A percentile compares a stretch with the other conserved stretches of the same genome.
Conservation (phyloP, 1,140 invertebrate genomes). For the Drosophila murphyi region DNA sequence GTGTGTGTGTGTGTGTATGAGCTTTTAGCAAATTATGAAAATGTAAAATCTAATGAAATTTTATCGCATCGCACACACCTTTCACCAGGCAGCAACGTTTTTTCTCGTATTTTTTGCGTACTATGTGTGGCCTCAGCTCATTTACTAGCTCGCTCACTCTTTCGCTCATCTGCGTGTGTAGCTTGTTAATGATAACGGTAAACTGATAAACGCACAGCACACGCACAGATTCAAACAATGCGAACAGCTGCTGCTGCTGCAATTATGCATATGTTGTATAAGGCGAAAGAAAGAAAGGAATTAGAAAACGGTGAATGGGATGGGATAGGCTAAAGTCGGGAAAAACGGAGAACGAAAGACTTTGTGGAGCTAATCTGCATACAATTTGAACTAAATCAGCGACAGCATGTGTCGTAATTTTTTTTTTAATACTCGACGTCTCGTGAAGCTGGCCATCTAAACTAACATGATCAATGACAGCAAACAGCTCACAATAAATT, state of each 20-base stretch:
- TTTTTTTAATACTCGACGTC: slow-evolving; percentile 35
- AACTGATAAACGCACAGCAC: slow-evolving; percentile 72
- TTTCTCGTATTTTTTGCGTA: slow-evolving; percentile 40
- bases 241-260: slow-evolving; percentile 34
- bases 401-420: slow-evolving; percentile 46
- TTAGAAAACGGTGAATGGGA: neutral
- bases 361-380: slow-evolving; percentile 31
- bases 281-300: neutral
- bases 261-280: slow-evolving; percentile 24
- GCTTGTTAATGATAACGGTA: slow-evolving; percentile 80
- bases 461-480: neutral
- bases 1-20: slow-evolving; percentile 28
- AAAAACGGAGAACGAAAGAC: slow-evolving; percentile 8
- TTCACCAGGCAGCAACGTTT: slow-evolving; percentile 51
- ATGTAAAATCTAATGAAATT: slow-evolving; percentile 78
- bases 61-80: slow-evolving; percentile 73
- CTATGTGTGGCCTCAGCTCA: slow-evolving; percentile 33
- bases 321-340: neutral
- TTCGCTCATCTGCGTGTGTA: slow-evolving; percentile 47
- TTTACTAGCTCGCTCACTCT: slow-evolving; percentile 6
- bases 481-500: slow-evolving; percentile 23
- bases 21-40: slow-evolving; percentile 82
- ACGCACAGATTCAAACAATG: slow-evolving; percentile 53
- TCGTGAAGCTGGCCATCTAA: slow-evolving; percentile 8
- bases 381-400: slow-evolving; percentile 41